Evolutionary conservation across 2,797 vertebrate species (phyloP), one percentile per base, ranked within the genome.

Genomic region (Pelodytes ibericus): DNA sequence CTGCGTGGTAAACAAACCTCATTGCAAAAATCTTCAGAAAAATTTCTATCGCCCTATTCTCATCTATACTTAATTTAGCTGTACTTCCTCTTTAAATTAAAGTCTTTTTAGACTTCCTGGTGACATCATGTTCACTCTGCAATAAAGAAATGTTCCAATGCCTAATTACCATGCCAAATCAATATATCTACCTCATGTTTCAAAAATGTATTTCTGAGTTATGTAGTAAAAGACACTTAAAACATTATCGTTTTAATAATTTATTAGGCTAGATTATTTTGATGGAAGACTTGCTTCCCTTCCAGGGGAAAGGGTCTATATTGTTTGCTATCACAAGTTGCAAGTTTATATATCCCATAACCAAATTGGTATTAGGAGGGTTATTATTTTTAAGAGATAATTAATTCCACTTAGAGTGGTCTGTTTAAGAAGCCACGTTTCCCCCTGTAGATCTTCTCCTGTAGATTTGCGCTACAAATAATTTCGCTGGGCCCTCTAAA

Each of bases 161-260:
- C 71, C 68, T 72, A 62, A 78, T 78, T 78, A 78, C 26, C 61
- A 72, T 72, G 75, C 47, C 24, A 59, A 65, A 78, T 78, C 75
- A 78, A 78, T 78, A 78, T 13, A 72, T 49, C 53, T 64, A 72
- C 61, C 63, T 78, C 75, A 67, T 44, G 61, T 65, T 67, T 72
- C 69, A 66, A 78, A 71, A 78, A 78, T 78, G 69, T 66, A 65
- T 72, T 66, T 78, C 69, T 65, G 75, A 72, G 75, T 78, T 72
- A 72, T 72, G 69, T 78, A 69, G 51, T 71, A 53, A n/a, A 51
- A 39, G 62, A 66, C 18, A 29, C 69, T 78, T 72, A 72, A 78
- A 78, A 78, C 75, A 67, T 78, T 78, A 78, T 65, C 25, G 36
- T 36, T 78, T 78, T 72, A 78, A 78, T 78, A 78, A 78, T 78